Conservation (phyloP, 2,888 invertebrate genomes). For the Drosophila monieri region DNA sequence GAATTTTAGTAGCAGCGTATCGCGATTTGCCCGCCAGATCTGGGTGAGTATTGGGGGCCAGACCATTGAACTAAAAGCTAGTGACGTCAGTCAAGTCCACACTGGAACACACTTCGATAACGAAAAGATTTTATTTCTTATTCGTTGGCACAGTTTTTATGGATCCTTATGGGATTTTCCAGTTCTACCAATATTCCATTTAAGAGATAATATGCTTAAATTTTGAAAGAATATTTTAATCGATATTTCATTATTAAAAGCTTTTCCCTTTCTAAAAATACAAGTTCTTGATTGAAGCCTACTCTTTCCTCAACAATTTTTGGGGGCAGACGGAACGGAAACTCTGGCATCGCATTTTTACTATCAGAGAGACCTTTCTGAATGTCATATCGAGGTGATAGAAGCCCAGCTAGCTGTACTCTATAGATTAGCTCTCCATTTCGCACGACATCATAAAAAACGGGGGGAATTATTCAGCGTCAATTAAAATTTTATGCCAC, state of each 20-base stretch:
- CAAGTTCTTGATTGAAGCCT: background rate
- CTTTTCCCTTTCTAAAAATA: background rate
- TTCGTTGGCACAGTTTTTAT: too few species aligned
- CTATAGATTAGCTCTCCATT: slow-evolving; percentile 33
- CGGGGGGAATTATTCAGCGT: slow-evolving; percentile 18
- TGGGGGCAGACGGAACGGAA: slow-evolving; percentile 20
- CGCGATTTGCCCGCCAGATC: slow-evolving; percentile 13
- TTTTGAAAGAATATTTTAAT: too few species aligned
- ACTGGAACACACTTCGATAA: background rate
- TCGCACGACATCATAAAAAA: slow-evolving; percentile 10
- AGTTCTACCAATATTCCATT: too few species aligned
- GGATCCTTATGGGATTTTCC: too few species aligned
- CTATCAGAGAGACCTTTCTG: slow-evolving; percentile 24
- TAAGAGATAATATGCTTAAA: too few species aligned
- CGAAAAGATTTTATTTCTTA: too few species aligned
- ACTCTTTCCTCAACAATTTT: background rate
- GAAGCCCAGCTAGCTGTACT: slow-evolving; percentile 24
- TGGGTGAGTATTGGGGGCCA: slow-evolving; percentile 38
- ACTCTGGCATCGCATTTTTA: background rate
- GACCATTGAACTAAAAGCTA: background rate
- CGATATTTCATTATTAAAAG: background rate
- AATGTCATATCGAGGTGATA: slow-evolving; percentile 67
- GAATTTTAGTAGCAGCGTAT: slow-evolving; percentile 1
- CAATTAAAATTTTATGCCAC: slow-evolving; percentile 43
- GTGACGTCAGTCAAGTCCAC: background rate